Evolutionary conservation across 2,113 vertebrate genomes (phyloP), one percentile per base, ranked within the genome.

Genomic region (Tupaia tana): DNA sequence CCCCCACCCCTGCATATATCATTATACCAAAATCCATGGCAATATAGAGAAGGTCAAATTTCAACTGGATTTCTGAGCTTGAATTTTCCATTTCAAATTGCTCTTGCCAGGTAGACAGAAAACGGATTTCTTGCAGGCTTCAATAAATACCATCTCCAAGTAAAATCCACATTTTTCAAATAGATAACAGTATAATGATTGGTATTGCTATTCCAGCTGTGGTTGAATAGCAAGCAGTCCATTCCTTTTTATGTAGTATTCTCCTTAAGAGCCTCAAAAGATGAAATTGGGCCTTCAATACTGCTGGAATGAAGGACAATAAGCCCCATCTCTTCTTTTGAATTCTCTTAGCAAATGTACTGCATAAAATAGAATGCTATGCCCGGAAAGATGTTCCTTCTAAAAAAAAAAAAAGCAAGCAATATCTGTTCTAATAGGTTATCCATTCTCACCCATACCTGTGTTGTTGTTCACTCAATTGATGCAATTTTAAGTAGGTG

Each of bases 41-140:
- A 95, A 96, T 96, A 98, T 61, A 95, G 81, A 95, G 91, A 98
- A 97, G 98, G 97, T 98, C 97, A 96, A 97, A 98, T 96, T 98
- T 97, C 97, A 98, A 86, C 90, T 96, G 96, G 96, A 98, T 79
- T 97, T 97, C 98, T 98, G 95, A 89, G 91, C 97, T 97, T 95
- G 90, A 98, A 98, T 98, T 97, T 98, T 94, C 95, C 96, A 83
- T 95, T 96, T 95, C 92, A 98, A 97, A 98, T 97, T 63, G 27
- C 84, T 96, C 96, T 97, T 98, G 93, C 71, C 96, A 97, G 87
- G 84, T 97, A 96, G 97, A 97, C 97, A 98, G 97, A 95, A 98
- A 98, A 97, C 11, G 58, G 90, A 95, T 97, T 97, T 94, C 96
- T 73, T 13, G 7, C 92, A 97, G 97, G 97, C 95, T 95, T 97